These are phyloP conservation scores for Leptoteleia sp. DNA, from an alignment of 1,140 invertebrate genomes.

Conservation along the genomic window DNA sequence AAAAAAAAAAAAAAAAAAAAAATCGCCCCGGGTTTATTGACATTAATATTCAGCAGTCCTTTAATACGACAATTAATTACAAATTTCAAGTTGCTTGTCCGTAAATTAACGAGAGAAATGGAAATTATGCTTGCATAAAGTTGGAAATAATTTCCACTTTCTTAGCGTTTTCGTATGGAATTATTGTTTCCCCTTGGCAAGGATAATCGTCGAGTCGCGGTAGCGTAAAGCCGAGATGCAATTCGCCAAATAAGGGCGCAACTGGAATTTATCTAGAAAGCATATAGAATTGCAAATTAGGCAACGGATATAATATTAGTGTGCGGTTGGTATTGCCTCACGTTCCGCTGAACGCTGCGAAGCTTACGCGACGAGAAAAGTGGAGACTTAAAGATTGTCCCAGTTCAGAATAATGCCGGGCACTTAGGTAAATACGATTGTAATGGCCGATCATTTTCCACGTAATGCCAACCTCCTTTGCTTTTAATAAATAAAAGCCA, in stretches of 20 bases:
- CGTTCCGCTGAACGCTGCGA: neutral
- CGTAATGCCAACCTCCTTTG: too few species aligned
- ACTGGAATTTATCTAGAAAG: neutral
- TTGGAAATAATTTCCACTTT: neutral
- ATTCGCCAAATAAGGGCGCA: neutral
- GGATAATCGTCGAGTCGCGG: neutral
- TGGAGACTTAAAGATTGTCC: neutral
- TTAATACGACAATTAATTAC: conserved; percentile 12
- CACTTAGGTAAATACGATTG: too few species aligned
- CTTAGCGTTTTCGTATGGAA: neutral
- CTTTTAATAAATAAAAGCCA: too few species aligned
- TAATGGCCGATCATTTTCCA: too few species aligned
- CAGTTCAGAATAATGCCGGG: too few species aligned
- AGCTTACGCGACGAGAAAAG: conserved; percentile 1
- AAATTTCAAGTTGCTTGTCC: conserved; percentile 9
- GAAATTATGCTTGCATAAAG: neutral
- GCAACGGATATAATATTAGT: conserved; percentile 3
- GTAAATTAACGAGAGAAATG: conserved; percentile 6
- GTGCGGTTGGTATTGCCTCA: too few species aligned
- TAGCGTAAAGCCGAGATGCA: neutral
- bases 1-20: too few species aligned
- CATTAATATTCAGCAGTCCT: conserved; percentile 2
- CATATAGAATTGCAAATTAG: conserved; percentile 13
- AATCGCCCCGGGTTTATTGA: neutral
- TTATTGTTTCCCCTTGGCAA: neutral